Evolutionary conservation across 2,113 vertebrate species (phyloP).

Genomic region (Spheniscus mendiculus): DNA sequence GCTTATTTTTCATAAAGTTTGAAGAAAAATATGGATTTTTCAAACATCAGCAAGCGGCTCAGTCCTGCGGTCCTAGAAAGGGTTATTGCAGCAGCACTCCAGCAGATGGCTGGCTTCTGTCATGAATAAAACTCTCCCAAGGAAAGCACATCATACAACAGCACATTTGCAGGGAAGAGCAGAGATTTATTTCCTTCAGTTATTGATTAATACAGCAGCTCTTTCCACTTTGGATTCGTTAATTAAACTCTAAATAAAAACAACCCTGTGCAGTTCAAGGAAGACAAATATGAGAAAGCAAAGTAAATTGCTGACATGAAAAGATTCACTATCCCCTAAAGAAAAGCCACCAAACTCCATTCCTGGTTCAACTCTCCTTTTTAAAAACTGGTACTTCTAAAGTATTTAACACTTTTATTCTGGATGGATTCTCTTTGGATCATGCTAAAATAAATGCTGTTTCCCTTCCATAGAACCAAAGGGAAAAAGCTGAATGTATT

Average conservation of each 20-base stretch:
- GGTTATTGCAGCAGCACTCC: slow-evolving; percentile 44
- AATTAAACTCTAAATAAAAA: neutral
- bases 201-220: slow-evolving; percentile 1
- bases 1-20: neutral
- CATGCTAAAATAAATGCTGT: neutral
- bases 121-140: slow-evolving; percentile 40
- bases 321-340: neutral
- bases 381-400: neutral
- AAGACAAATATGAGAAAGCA: neutral
- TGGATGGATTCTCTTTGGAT: neutral
- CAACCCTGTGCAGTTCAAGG: neutral
- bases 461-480: neutral
- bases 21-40: neutral
- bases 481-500: neutral
- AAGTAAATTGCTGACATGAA: neutral
- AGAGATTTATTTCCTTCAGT: neutral
- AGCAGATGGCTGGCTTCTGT: slow-evolving; percentile 69
- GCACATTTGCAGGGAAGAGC: neutral
- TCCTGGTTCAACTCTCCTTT: neutral
- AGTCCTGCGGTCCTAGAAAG: neutral
- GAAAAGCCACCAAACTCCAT: neutral
- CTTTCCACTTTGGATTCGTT: neutral
- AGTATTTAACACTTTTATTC: neutral
- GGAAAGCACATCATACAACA: neutral
- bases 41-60: neutral